A percentile compares a stretch with the other conserved stretches of the same genome.
Evolutionary conservation across 2,797 vertebrate species (phyloP).

Genomic region (Microhierax caerulescens): DNA sequence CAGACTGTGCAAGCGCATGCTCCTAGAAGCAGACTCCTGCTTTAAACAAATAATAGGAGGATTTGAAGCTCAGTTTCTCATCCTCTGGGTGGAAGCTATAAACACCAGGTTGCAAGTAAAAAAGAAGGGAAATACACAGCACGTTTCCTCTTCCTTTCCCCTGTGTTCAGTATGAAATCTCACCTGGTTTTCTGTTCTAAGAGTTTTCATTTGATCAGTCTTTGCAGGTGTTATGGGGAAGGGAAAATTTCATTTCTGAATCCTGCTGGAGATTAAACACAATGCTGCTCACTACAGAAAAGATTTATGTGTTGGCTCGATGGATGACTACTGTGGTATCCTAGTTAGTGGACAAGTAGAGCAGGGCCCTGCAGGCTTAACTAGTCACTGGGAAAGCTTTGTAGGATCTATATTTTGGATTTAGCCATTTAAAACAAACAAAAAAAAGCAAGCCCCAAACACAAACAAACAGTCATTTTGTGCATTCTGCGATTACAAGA

Average conservation of each 20-base stretch:
- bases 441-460: background rate
- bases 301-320: background rate
- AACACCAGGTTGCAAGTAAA: background rate
- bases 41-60: constrained; percentile 12
- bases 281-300: background rate
- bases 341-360: background rate
- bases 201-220: background rate
- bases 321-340: background rate
- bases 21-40: background rate
- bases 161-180: background rate
- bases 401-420: background rate
- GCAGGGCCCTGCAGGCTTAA: background rate
- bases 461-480: background rate
- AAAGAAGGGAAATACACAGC: background rate
- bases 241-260: background rate
- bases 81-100: background rate
- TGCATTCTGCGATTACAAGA: background rate
- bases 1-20: background rate
- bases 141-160: background rate
- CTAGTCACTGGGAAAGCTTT: background rate
- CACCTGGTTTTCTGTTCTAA: background rate
- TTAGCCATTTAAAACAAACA: background rate
- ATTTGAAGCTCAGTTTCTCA: constrained; percentile 12
- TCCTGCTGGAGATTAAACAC: background rate
- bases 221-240: background rate